Conservation (phyloP, 23 tunicate genomes). For the Phallusia fumigata region DNA sequence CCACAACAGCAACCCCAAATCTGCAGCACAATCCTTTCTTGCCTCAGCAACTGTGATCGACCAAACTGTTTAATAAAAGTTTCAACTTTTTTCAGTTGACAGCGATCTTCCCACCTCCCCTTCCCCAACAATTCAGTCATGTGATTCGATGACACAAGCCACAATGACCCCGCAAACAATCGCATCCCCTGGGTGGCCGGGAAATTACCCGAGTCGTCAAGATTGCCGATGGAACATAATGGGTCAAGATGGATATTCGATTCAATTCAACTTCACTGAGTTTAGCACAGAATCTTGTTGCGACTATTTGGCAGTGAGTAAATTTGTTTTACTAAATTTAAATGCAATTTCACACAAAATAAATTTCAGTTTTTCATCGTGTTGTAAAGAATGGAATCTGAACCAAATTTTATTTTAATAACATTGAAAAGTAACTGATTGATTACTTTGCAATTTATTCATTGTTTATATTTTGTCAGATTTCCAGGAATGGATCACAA, state of each 20-base stretch:
- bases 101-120: not conserved
- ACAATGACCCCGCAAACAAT: not conserved
- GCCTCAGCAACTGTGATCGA: too few relatives aligned
- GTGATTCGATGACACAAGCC: not conserved
- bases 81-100: not conserved
- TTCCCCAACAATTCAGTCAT: not conserved
- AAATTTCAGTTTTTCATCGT: too few relatives aligned
- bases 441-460: too few relatives aligned
- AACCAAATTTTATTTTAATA: too few relatives aligned
- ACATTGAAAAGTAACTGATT: too few relatives aligned
- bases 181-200: constrained; percentile 20
- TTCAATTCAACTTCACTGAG: not conserved
- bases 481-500: not conserved
- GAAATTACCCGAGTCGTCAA: not conserved
- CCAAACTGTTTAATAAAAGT: too few relatives aligned
- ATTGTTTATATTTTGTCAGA: not conserved
- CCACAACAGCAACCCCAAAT: too few relatives aligned
- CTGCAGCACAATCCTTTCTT: too few relatives aligned
- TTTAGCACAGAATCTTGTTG: constrained; percentile 35
- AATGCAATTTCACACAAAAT: too few relatives aligned
- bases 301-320: constrained; percentile 19
- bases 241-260: not conserved
- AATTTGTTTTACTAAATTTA: too few relatives aligned
- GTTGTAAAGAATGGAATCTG: too few relatives aligned
- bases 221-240: constrained; percentile 10